Evolutionary conservation across 2,888 invertebrate species (phyloP).

Genomic region (Polyommatus icarus): DNA sequence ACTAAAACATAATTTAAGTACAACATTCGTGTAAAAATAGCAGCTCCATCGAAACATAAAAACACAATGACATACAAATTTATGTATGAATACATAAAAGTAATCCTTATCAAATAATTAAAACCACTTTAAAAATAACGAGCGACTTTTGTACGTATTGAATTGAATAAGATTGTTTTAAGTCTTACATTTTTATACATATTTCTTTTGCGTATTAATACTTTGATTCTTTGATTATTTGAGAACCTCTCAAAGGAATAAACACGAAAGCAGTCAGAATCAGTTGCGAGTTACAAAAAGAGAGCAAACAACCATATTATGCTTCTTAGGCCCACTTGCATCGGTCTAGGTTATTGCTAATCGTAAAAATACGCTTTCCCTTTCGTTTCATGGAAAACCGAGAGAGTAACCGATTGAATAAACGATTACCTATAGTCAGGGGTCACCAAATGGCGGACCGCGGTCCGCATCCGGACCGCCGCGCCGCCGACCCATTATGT

Average conservation of each 20-base stretch:
- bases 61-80: constrained; percentile 13
- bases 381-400: too few relatives aligned
- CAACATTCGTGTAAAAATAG: neutral
- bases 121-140: neutral
- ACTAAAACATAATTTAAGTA: constrained; percentile 24
- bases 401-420: too few relatives aligned
- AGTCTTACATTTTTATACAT: neutral
- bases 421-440: too few relatives aligned
- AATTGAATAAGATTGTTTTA: neutral
- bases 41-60: neutral
- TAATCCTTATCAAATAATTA: neutral
- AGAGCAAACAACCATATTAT: constrained; percentile 6
- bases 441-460: too few relatives aligned
- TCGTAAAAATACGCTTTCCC: too few relatives aligned
- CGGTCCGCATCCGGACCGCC: too few relatives aligned
- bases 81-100: neutral
- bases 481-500: too few relatives aligned
- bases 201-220: neutral
- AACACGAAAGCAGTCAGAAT: neutral
- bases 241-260: neutral
- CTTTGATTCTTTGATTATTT: neutral
- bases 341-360: too few relatives aligned
- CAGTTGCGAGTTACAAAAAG: neutral
- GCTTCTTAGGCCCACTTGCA: neutral
- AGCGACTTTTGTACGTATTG: neutral